Percentiles rank a stretch among this genome's conserved stretches.
Evolutionary conservation across 2,113 vertebrate species (phyloP).

Genomic region (Peucedramus taeniatus): DNA sequence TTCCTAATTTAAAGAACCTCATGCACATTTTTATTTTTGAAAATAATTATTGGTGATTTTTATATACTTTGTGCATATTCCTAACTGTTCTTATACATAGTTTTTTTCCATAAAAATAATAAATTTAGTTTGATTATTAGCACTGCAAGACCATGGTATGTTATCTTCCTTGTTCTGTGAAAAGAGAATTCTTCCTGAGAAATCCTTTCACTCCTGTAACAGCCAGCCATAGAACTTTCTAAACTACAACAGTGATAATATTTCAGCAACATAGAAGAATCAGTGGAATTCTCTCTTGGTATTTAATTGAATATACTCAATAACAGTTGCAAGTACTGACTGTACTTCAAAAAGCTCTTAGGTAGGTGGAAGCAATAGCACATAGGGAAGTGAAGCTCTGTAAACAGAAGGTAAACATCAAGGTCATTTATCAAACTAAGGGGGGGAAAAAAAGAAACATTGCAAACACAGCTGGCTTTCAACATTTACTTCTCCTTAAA

Average conservation of each 20-base stretch:
- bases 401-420: not conserved
- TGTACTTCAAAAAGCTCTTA: not conserved
- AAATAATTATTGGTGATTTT: not conserved
- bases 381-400: not conserved
- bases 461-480: not conserved
- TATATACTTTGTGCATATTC: not conserved
- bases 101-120: not conserved
- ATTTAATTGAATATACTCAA: not conserved
- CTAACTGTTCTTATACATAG: not conserved
- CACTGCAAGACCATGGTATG: not conserved
- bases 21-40: not conserved
- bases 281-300: not conserved
- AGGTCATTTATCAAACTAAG: not conserved
- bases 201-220: not conserved
- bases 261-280: not conserved
- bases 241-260: not conserved
- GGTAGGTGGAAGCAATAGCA: not conserved
- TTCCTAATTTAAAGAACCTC: not conserved
- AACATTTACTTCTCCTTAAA: slow-evolving; percentile 10
- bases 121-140: not conserved
- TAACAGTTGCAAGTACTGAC: not conserved
- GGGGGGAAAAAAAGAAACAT: not conserved
- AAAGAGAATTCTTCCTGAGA: not conserved
- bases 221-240: not conserved
- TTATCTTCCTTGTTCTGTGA: not conserved